phyloP scores from a whole-genome alignment of 2,113 vertebrate genomes.

The Aspidoscelis tigris region DNA sequence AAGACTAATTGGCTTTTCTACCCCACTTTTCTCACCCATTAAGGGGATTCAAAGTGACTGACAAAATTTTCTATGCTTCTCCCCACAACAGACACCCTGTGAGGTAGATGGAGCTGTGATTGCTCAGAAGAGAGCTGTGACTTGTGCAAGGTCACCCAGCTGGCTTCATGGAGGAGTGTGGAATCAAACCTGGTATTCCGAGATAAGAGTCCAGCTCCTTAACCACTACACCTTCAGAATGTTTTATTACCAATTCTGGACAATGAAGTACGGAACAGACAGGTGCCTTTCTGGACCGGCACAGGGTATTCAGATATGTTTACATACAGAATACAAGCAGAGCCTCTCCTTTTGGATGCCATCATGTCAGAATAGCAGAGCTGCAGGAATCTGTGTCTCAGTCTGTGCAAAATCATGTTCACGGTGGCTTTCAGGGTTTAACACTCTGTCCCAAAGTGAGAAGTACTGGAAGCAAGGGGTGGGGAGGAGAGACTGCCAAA shows the following conservation, averaged over 20 bases:
- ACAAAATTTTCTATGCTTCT: too few relatives aligned
- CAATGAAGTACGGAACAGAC: not conserved
- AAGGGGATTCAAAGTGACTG: too few relatives aligned
- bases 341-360: not conserved
- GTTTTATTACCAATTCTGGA: not conserved
- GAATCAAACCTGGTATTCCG: too few relatives aligned
- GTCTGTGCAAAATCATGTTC: not conserved
- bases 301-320: not conserved
- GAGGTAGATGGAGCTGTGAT: too few relatives aligned
- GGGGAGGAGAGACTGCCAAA: not conserved
- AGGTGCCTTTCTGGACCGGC: not conserved
- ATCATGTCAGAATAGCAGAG: not conserved
- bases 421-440: constrained; percentile 1
- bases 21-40: too few relatives aligned
- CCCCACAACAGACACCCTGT: too few relatives aligned
- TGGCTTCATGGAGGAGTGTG: too few relatives aligned
- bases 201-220: too few relatives aligned
- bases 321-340: too few relatives aligned
- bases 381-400: not conserved
- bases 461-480: constrained; percentile 1
- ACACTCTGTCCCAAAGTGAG: constrained; percentile 29
- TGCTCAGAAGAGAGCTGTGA: too few relatives aligned
- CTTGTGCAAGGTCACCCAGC: too few relatives aligned
- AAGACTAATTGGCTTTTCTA: too few relatives aligned
- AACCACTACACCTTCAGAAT: not conserved